Conservation (phyloP, 2,888 invertebrate genomes). For the Neoitamus cyanurus region DNA sequence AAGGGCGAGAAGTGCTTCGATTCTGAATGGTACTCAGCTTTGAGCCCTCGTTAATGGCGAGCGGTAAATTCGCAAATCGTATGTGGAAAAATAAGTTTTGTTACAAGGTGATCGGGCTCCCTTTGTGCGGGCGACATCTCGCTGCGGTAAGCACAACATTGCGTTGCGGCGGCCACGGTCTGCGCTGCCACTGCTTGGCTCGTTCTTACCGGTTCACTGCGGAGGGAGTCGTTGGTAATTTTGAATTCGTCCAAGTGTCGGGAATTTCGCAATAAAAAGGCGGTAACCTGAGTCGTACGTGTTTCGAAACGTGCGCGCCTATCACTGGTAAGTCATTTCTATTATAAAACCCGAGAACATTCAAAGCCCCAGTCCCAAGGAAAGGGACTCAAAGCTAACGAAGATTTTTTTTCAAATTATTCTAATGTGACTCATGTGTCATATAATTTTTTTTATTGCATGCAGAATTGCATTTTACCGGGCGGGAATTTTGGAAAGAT, state of each 20-base stretch:
- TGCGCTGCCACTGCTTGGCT: neutral
- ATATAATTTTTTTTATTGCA: neutral
- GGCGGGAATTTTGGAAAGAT: neutral
- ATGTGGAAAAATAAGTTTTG: neutral
- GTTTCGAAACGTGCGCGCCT: neutral
- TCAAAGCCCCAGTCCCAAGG: neutral
- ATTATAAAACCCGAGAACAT: neutral
- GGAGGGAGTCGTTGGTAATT: neutral
- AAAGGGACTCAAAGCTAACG: neutral
- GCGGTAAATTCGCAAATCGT: neutral
- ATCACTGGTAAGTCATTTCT: neutral
- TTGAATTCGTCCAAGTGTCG: neutral
- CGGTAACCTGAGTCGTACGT: neutral
- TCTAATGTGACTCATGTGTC: neutral
- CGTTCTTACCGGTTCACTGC: neutral
- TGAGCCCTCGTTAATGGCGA: neutral
- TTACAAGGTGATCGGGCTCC: neutral
- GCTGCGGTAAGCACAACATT: neutral
- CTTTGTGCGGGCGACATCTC: constrained; percentile 7
- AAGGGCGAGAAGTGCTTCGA: neutral
- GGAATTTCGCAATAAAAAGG: neutral
- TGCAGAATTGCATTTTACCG: neutral
- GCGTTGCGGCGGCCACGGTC: neutral
- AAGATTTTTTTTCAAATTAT: neutral
- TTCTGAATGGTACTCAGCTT: neutral